Evolutionary conservation across 2,888 invertebrate species (phyloP).

Genomic region (Tribolium freemani): DNA sequence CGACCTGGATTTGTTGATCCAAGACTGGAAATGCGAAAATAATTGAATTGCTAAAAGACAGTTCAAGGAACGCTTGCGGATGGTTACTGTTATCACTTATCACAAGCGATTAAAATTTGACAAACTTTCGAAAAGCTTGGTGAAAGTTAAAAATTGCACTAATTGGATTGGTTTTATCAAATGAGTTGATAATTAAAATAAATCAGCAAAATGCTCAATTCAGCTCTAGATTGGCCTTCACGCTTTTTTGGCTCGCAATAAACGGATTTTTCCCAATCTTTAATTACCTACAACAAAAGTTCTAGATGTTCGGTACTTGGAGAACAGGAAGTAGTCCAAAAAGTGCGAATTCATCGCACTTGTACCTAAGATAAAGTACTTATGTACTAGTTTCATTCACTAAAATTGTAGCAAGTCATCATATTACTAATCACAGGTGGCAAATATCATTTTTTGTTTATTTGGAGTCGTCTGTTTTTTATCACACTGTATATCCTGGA

Average conservation of each 20-base stretch:
- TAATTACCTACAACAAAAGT: not conserved
- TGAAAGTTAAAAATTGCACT: no score
- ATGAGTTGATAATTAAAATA: no score
- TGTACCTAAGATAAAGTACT: not conserved
- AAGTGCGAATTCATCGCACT: not conserved
- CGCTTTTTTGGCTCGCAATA: not conserved
- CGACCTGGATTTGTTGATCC: conserved; percentile 19
- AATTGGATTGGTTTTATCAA: no score
- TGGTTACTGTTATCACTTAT: not conserved
- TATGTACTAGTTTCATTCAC: not conserved
- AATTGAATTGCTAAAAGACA: not conserved
- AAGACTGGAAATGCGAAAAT: not conserved
- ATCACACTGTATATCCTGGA: no score
- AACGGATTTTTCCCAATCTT: no score
- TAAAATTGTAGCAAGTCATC: not conserved
- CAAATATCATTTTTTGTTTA: no score
- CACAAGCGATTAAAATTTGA: no score
- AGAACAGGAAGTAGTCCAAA: not conserved
- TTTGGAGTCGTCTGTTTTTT: no score
- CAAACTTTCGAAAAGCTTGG: no score
- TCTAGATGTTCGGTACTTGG: no score
- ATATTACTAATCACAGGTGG: no score
- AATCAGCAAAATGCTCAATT: no score
- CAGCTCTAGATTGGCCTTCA: not conserved
- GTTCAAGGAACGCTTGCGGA: not conserved